phyloP scores from a whole-genome alignment of 2,797 vertebrate genomes.

The Crocidura indochinensis region DNA sequence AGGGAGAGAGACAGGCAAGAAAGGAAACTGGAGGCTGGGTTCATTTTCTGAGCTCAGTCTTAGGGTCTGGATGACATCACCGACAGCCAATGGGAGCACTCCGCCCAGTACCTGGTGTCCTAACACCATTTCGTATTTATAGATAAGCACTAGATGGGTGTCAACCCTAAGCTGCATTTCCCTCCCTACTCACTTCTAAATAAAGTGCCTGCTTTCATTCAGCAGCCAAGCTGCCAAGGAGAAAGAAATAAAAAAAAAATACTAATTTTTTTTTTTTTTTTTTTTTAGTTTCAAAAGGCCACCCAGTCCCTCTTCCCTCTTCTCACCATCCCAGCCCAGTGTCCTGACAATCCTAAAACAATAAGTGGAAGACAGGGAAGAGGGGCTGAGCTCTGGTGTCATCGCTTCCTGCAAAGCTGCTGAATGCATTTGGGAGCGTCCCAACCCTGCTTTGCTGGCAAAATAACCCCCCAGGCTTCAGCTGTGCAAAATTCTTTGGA shows the following conservation, averaged over 20 bases:
- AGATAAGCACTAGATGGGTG: constrained; percentile 88
- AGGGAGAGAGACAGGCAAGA: constrained; percentile 67
- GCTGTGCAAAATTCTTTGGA: not conserved
- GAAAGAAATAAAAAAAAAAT: not conserved
- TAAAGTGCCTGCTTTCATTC: constrained; percentile 87
- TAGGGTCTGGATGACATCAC: constrained; percentile 89
- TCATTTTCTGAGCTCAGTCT: constrained; percentile 84
- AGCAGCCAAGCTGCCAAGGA: constrained; percentile 79
- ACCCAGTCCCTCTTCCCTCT: constrained; percentile 59
- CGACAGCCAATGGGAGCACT: constrained; percentile 85
- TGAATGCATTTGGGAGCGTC: constrained; percentile 57
- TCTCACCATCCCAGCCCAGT: constrained; percentile 79
- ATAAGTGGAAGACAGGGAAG: constrained; percentile 84
- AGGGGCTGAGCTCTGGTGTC: constrained; percentile 78
- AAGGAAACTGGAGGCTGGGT: constrained; percentile 81
- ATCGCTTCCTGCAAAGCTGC: constrained; percentile 82
- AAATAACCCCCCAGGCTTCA: constrained; percentile 35
- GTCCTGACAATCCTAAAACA: constrained; percentile 86
- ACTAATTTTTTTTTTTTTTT: too few relatives aligned
- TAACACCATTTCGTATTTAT: constrained; percentile 87
- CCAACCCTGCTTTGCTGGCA: constrained; percentile 61
- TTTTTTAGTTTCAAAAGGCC: not conserved
- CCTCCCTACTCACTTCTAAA: constrained; percentile 87
- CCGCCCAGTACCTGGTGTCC: constrained; percentile 82
- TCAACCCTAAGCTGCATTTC: constrained; percentile 86